Evolutionary conservation across 1,140 invertebrate species (phyloP).

Genomic region (Gonatopus flavifemur): DNA sequence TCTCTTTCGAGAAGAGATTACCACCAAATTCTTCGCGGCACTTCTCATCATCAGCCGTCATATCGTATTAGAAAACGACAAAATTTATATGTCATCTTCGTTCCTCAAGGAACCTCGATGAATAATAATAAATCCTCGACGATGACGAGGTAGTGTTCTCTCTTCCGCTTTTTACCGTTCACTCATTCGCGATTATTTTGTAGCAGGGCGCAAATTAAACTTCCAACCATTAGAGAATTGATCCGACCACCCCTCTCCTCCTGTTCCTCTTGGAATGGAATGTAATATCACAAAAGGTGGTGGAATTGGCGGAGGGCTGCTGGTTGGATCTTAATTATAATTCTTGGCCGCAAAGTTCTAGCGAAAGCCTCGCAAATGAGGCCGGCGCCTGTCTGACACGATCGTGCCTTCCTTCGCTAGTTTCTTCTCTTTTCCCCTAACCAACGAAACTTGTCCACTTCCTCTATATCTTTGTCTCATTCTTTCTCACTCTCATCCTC

Average conservation of each 20-base stretch:
- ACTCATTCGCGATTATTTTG: conserved; percentile 39
- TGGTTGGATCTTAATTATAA: conserved; percentile 55
- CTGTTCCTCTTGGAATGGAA: conserved; percentile 49
- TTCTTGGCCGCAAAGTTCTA: conserved; percentile 52
- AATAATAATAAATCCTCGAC: conserved; percentile 32
- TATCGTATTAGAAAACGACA: no score
- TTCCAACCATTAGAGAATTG: conserved; percentile 51
- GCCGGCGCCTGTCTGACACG: conserved; percentile 50
- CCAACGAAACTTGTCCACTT: no score
- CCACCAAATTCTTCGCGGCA: no score
- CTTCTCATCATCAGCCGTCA: no score
- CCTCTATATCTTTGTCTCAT: no score
- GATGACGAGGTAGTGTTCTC: no score
- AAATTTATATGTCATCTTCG: no score
- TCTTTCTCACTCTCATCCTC: no score
- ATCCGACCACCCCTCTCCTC: no score
- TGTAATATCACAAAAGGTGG: conserved; percentile 49
- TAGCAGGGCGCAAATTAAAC: conserved; percentile 47
- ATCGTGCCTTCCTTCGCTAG: conserved; percentile 31
- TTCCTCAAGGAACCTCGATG: conserved; percentile 18
- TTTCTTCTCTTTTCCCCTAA: no score
- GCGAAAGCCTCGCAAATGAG: conserved; percentile 51
- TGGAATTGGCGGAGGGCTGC: conserved; percentile 4
- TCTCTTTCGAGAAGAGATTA: no score
- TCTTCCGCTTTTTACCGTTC: conserved; percentile 10